Evolutionary conservation across 2,113 vertebrate genomes (phyloP).

Genomic region (Psammodynastes pulverulentus): DNA sequence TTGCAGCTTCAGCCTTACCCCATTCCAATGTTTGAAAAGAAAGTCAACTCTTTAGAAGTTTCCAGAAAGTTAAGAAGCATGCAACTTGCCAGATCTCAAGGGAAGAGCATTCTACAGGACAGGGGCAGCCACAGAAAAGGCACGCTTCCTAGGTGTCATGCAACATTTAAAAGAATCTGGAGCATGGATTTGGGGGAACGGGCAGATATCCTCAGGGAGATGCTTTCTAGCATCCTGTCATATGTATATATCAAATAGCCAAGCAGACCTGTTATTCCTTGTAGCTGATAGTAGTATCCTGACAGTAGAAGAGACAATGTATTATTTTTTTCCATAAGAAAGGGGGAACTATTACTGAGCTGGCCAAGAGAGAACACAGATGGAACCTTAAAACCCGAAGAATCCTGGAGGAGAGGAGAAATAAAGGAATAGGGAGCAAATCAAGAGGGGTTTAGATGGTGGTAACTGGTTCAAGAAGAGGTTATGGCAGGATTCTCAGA

Average conservation of each 20-base stretch:
- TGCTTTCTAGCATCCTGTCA: background rate
- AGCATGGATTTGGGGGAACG: background rate
- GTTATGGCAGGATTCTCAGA: background rate
- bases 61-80: background rate
- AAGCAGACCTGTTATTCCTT: background rate
- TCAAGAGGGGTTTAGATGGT: background rate
- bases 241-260: background rate
- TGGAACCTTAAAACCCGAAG: background rate
- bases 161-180: background rate
- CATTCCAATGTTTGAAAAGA: background rate
- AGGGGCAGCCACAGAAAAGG: background rate
- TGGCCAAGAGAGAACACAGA: background rate
- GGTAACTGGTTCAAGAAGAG: background rate
- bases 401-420: background rate
- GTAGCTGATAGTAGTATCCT: background rate
- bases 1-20: background rate
- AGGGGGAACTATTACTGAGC: background rate
- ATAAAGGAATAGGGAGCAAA: background rate
- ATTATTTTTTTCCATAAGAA: background rate
- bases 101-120: background rate
- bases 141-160: background rate
- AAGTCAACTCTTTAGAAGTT: background rate
- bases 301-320: background rate
- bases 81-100: background rate
- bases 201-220: background rate